Evolutionary conservation across 1,140 invertebrate genomes (phyloP), one percentile per base, ranked within the genome.

Genomic region (silkworm (Bombyx mori)): DNA sequence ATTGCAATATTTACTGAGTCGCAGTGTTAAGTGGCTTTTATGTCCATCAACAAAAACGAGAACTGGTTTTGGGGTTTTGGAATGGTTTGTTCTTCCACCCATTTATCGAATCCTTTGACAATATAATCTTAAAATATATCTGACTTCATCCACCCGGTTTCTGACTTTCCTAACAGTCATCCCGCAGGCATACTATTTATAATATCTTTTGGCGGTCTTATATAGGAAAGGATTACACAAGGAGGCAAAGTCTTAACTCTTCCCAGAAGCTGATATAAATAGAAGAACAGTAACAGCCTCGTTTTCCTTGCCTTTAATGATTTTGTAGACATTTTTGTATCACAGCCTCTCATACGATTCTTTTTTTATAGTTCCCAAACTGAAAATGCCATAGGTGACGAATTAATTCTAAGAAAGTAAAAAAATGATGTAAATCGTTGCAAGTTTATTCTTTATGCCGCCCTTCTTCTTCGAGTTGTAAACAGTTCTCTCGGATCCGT

Each of bases 41-140:
- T 88, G 83, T 6, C 80, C 81, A 71, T 88, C 86, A 8, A 88
- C 50, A 75, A 83, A 88, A 12, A 88, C 67, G 18, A 82, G 61
- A 45, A 83, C 61, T 35, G 12, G 12, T 18, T 18, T 18, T 18
- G 12, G 12, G 83, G 79, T 49, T 52, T 44, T 63, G 12, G 12
- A 57, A 26, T 18, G 80, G 73, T 44, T 66, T 60, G 54, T 71
- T 64, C 48, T 75, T 10, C 64, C 60, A 52, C 65, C 22, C 56
- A 56, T 63, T 7, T 50, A 55, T 58, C 71, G 46, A 61, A 88
- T 84, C 8, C 76, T 61, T 60, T 87, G 79, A 8, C 68, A 9
- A 88, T 68, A 56, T 79, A 89, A 61, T 88, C 81, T 58, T 73
- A 88, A 66, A 88, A 89, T 1, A 70, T 65, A 61, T 73, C 67